Evolutionary conservation across 2,797 vertebrate genomes (phyloP).

Genomic region (Catostomus latipinnis): DNA sequence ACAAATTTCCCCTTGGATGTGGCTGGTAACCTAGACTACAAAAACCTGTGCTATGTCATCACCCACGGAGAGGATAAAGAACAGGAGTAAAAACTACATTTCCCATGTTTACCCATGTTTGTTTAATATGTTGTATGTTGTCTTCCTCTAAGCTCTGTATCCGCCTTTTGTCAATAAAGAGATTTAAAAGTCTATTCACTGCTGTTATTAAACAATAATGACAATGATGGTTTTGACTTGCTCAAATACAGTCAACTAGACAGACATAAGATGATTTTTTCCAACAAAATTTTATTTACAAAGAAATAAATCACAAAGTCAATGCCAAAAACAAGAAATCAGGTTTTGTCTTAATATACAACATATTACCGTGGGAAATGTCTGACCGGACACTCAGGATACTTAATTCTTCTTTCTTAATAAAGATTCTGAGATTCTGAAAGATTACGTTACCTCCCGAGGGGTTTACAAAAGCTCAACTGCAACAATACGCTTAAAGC

Average conservation of each 20-base stretch:
- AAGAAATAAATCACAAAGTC: neutral
- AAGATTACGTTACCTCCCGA: constrained; percentile 22
- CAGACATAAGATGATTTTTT: neutral
- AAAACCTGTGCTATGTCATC: constrained; percentile 86
- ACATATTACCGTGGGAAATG: neutral
- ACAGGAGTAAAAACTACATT: constrained; percentile 65
- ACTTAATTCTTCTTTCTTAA: constrained; percentile 17
- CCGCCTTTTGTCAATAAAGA: constrained; percentile 54
- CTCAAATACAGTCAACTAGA: neutral
- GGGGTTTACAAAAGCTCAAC: constrained; percentile 39
- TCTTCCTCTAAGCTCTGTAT: constrained; percentile 26
- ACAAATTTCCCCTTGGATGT: constrained; percentile 82
- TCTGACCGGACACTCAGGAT: constrained; percentile 7
- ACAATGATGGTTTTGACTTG: neutral
- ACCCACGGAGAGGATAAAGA: constrained; percentile 88
- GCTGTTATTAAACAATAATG: neutral
- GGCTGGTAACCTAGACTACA: constrained; percentile 84
- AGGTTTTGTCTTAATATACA: neutral
- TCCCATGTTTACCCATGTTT: constrained; percentile 1
- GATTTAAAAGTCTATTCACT: constrained; percentile 6
- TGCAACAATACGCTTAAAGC: constrained; percentile 37
- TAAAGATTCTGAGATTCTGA: constrained; percentile 10
- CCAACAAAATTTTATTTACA: neutral
- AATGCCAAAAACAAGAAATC: neutral
- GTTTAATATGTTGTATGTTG: constrained; percentile 14